Percentiles rank a stretch among this genome's conserved stretches.
Conservation (phyloP, 2,888 invertebrate species). For the Prosapia bicincta region DNA sequence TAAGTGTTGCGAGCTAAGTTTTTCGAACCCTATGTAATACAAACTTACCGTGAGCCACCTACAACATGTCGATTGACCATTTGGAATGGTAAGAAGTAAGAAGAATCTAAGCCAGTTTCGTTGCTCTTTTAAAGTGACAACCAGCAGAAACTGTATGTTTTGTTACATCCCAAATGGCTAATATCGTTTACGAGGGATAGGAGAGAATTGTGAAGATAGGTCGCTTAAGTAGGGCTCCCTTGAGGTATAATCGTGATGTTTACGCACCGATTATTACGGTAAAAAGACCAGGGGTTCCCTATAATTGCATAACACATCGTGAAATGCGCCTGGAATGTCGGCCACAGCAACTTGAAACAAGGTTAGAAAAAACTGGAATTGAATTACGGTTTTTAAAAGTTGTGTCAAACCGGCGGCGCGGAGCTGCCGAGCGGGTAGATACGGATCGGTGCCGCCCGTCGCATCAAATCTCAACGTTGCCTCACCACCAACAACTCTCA, state of each 20-base stretch:
- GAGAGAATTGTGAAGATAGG: too few relatives aligned
- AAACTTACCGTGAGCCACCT: too few relatives aligned
- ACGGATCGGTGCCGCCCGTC: neutral
- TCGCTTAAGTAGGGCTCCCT: too few relatives aligned
- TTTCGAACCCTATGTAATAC: too few relatives aligned
- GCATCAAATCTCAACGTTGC: neutral
- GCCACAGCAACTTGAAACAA: neutral
- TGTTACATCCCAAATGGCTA: too few relatives aligned
- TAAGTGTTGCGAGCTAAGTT: too few relatives aligned
- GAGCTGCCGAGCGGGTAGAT: neutral
- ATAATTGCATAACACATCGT: neutral
- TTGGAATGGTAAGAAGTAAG: too few relatives aligned
- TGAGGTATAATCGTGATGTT: neutral
- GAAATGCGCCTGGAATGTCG: neutral
- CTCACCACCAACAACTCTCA: neutral
- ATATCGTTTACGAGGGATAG: too few relatives aligned
- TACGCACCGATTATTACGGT: neutral
- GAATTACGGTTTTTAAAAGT: neutral
- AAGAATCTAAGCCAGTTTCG: too few relatives aligned
- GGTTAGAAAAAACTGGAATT: neutral
- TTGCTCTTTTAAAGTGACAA: too few relatives aligned
- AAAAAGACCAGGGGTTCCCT: neutral
- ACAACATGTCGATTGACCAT: too few relatives aligned
- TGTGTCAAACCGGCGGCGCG: neutral
- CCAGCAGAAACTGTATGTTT: too few relatives aligned